These are phyloP conservation scores for Thalassarche chlororhynchos DNA, from an alignment of 2,113 vertebrate genomes.

Conservation along the genomic window DNA sequence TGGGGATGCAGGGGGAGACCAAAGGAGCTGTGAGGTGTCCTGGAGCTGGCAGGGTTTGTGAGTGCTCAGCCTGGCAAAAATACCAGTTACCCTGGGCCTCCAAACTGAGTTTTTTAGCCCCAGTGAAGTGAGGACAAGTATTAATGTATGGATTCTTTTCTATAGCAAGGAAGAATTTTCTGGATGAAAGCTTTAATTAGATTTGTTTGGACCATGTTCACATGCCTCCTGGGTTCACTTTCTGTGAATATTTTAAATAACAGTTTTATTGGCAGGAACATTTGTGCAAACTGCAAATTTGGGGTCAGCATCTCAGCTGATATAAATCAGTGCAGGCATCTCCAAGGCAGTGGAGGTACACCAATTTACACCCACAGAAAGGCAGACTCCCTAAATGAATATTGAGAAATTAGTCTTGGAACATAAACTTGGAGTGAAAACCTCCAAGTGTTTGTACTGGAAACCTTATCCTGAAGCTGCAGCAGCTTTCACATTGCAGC, in stretches of 20 bases:
- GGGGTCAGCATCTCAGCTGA: conserved; percentile 45
- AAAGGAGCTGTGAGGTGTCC: neutral
- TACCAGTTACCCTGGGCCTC: neutral
- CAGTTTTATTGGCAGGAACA: conserved; percentile 43
- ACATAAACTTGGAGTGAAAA: conserved; percentile 45
- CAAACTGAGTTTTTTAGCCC: neutral
- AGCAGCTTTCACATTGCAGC: conserved; percentile 8
- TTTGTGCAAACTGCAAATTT: conserved; percentile 57
- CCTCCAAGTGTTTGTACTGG: conserved; percentile 32
- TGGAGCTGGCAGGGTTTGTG: neutral
- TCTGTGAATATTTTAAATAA: conserved; percentile 56
- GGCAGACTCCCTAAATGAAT: conserved; percentile 32
- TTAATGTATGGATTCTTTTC: conserved; percentile 40
- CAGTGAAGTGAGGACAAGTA: conserved; percentile 44
- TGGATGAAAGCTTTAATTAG: conserved; percentile 67
- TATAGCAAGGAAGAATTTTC: conserved; percentile 56
- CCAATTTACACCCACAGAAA: conserved; percentile 53
- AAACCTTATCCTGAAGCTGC: conserved; percentile 12
- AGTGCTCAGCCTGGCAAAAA: neutral
- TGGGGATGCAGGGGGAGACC: neutral
- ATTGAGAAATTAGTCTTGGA: conserved; percentile 52
- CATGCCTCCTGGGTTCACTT: conserved; percentile 56
- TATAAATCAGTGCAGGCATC: conserved; percentile 5
- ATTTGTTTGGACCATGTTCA: conserved; percentile 58
- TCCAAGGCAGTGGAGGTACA: neutral